These are phyloP conservation scores for Agrotis puta DNA, from an alignment of 2,888 invertebrate genomes.

Conservation along the genomic window DNA sequence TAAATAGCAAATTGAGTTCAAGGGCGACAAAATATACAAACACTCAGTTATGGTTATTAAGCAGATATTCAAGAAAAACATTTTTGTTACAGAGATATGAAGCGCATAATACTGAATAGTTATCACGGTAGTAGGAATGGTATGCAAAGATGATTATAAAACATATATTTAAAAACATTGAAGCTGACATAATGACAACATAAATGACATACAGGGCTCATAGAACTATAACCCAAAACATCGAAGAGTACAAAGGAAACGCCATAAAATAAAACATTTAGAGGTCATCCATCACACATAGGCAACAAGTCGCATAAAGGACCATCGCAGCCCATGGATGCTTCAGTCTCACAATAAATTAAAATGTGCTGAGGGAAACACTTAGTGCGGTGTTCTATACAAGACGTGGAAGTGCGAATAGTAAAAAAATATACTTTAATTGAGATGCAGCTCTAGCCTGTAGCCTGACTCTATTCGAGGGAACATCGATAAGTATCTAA, in stretches of 20 bases:
- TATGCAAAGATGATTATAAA: slow-evolving; percentile 24
- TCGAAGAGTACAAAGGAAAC: slow-evolving; percentile 54
- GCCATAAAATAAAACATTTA: slow-evolving; percentile 62
- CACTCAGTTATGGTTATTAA: slow-evolving; percentile 16
- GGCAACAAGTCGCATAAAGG: slow-evolving; percentile 71
- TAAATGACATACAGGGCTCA: slow-evolving; percentile 39
- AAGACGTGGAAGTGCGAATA: slow-evolving; percentile 84
- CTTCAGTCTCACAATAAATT: slow-evolving; percentile 75
- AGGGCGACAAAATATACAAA: slow-evolving; percentile 14
- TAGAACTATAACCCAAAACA: slow-evolving; percentile 54
- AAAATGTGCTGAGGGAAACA: slow-evolving; percentile 86
- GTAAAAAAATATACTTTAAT: slow-evolving; percentile 72
- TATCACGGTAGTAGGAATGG: slow-evolving; percentile 14
- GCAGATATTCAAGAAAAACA: slow-evolving; percentile 26
- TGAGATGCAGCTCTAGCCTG: slow-evolving; percentile 74
- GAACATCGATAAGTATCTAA: slow-evolving; percentile 82
- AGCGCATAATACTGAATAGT: slow-evolving; percentile 51
- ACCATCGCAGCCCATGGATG: slow-evolving; percentile 75
- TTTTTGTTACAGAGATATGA: slow-evolving; percentile 24
- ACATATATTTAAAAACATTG: slow-evolving; percentile 37
- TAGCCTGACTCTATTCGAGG: slow-evolving; percentile 72
- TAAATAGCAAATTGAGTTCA: slow-evolving; percentile 29
- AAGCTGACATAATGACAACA: slow-evolving; percentile 51
- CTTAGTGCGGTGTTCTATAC: slow-evolving; percentile 85
- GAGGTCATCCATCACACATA: slow-evolving; percentile 67